These are phyloP conservation scores for Dendrocopos noguchii DNA, from an alignment of 2,113 vertebrate genomes.

Conservation along the genomic window DNA sequence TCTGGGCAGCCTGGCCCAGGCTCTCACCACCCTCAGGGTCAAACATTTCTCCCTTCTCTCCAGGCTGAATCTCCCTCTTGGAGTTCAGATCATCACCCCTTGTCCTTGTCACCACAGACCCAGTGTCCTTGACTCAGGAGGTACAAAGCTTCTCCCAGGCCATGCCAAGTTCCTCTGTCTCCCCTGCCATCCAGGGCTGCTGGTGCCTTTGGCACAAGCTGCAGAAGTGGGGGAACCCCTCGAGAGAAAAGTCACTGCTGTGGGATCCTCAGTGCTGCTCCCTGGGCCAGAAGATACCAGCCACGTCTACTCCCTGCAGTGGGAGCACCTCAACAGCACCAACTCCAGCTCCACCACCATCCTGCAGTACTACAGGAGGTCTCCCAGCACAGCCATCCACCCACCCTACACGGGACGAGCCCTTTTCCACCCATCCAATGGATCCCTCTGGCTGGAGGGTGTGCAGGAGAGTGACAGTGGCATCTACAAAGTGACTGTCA, in stretches of 20 bases:
- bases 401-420: fast-evolving
- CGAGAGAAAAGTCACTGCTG: not conserved
- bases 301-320: fast-evolving
- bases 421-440: not conserved
- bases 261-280: conserved; percentile 39
- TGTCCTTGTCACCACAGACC: no score
- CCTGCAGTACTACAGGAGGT: fast-evolving
- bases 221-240: not conserved
- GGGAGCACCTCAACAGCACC: not conserved
- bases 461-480: conserved; percentile 40
- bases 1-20: no score
- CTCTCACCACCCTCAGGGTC: no score
- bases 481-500: conserved; percentile 2
- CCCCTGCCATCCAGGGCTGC: not conserved
- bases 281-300: fast-evolving
- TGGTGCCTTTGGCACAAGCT: not conserved
- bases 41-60: no score
- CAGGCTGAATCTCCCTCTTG: no score
- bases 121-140: no score
- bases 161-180: not conserved
- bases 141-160: no score
- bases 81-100: no score
- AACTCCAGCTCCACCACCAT: not conserved
- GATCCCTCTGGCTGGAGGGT: conserved; percentile 9
- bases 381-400: fast-evolving